Percentiles rank a stretch among this genome's conserved stretches.
Evolutionary conservation across 2,888 invertebrate genomes (phyloP).

Genomic region (Lasius platythorax): DNA sequence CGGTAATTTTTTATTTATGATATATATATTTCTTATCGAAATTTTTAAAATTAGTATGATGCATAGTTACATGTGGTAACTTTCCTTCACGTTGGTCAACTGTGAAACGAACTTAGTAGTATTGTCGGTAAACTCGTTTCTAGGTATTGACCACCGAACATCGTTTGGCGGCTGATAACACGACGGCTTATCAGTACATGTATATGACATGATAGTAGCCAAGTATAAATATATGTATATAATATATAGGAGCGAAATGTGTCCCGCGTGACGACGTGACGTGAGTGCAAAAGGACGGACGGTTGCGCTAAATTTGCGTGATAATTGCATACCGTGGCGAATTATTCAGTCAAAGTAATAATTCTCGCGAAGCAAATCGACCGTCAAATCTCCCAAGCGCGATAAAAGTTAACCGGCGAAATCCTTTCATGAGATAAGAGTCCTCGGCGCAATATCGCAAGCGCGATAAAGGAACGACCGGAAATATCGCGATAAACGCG

Average conservation of each 20-base stretch:
- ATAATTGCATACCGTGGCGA: constrained; percentile 4
- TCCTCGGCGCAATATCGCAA: constrained; percentile 1
- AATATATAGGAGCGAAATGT: neutral
- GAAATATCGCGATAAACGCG: neutral
- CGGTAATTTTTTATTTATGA: neutral
- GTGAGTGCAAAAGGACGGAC: neutral
- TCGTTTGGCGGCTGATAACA: constrained; percentile 23
- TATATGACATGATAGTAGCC: neutral
- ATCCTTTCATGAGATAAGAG: constrained; percentile 24
- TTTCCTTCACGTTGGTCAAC: neutral
- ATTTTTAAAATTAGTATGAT: neutral
- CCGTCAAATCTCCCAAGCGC: constrained; percentile 30
- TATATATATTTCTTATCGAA: neutral
- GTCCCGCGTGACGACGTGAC: neutral
- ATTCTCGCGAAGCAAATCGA: neutral
- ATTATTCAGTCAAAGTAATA: constrained; percentile 40
- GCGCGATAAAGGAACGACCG: neutral
- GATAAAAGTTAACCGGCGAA: constrained; percentile 40
- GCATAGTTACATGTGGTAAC: neutral
- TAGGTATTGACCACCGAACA: constrained; percentile 36
- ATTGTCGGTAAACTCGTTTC: neutral
- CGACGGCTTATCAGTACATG: constrained; percentile 12
- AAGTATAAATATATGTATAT: neutral
- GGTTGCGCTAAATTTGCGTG: constrained; percentile 22
- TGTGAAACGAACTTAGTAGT: constrained; percentile 7